A percentile compares a stretch with the other conserved stretches of the same genome.
Evolutionary conservation across 2,888 invertebrate species (phyloP).

Genomic region (Phasia obesa): DNA sequence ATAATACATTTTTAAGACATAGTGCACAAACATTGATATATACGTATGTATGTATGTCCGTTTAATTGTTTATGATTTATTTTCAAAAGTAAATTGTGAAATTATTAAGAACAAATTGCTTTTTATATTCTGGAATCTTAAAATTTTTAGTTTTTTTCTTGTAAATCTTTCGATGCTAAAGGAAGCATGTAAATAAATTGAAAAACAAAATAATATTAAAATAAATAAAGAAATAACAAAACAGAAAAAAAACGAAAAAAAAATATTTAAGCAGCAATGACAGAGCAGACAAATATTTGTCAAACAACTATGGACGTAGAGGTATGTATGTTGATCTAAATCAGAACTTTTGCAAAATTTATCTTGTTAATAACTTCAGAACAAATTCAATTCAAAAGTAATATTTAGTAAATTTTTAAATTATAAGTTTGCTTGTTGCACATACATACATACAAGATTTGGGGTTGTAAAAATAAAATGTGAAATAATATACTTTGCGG

Average conservation of each 20-base stretch:
- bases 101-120: background rate
- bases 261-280: conserved; percentile 65
- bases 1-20: no score
- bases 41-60: no score
- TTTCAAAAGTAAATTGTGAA: background rate
- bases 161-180: background rate
- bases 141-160: background rate
- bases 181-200: background rate
- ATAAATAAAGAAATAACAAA: conserved; percentile 20
- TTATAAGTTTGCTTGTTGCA: background rate
- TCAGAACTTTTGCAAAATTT: conserved; percentile 2
- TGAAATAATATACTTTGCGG: background rate
- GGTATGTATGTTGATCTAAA: conserved; percentile 66
- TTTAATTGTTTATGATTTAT: background rate
- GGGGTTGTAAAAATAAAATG: background rate
- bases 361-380: background rate
- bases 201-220: conserved; percentile 12
- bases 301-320: conserved; percentile 73
- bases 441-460: no score
- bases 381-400: background rate
- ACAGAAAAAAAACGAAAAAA: conserved; percentile 11
- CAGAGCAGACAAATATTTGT: conserved; percentile 71
- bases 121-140: no score
- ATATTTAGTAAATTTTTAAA: background rate
- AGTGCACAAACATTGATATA: conserved; percentile 26